A percentile compares a stretch with the other conserved stretches of the same genome.
Evolutionary conservation across 2,113 vertebrate genomes (phyloP).

Genomic region (Colaptes auratus): DNA sequence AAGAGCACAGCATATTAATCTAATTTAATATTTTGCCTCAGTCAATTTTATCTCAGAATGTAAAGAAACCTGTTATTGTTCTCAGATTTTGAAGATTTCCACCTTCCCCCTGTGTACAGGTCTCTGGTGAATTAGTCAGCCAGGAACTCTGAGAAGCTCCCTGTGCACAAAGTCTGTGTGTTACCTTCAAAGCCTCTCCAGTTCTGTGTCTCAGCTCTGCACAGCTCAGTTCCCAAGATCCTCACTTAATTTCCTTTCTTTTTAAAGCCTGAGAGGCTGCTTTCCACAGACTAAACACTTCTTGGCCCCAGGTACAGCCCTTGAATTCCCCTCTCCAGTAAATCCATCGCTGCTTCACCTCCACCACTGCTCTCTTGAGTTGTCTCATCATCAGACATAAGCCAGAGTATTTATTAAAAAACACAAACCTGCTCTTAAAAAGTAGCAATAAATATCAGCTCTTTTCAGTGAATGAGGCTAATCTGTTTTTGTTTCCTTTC

Average conservation of each 20-base stretch:
- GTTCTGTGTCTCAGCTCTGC: not conserved
- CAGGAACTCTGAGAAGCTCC: not conserved
- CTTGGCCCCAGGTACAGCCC: not conserved
- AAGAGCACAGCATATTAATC: not conserved
- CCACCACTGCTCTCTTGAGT: not conserved
- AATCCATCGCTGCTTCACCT: not conserved
- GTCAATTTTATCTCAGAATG: not conserved
- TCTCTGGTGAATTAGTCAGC: not conserved
- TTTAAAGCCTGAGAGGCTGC: not conserved
- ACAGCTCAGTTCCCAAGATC: not conserved
- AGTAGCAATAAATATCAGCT: not conserved
- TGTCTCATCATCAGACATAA: not conserved
- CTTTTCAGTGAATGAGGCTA: not conserved
- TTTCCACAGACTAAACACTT: not conserved
- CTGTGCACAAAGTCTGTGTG: not conserved
- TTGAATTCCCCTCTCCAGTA: not conserved
- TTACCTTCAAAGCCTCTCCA: not conserved
- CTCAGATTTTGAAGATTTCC: not conserved
- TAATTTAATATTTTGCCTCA: constrained; percentile 45
- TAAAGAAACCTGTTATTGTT: not conserved
- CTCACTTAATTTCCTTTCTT: not conserved
- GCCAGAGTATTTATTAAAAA: not conserved
- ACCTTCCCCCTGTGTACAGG: not conserved
- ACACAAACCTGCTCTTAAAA: not conserved
- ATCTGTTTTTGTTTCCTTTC: not conserved